Base-by-base conservation (phyloP, 2,888 invertebrate species). In the Nymphalis c-album region DNA sequence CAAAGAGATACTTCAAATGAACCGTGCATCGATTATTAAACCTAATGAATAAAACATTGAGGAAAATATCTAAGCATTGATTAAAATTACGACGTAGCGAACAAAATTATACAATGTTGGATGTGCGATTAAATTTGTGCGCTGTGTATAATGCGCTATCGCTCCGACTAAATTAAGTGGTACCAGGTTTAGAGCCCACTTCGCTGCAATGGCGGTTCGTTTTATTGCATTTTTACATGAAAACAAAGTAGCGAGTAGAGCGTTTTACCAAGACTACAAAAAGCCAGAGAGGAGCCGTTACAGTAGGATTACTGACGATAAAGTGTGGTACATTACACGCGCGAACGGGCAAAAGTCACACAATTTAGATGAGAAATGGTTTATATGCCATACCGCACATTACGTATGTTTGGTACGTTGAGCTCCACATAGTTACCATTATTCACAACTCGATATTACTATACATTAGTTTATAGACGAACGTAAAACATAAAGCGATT, bases 291-390 rank as follows among this genome's bases (percentile, higher is more conserved):
- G 71, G 71, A 76, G 74, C 76, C 75, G 77, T 81, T 77, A 80
- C 74, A 73, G 76, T 70, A 70, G 82, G 84, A 85, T 86, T 85
- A 85, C 81, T 73, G 77, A 80, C 84, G 83, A 83, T 86, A 85
- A 87, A 87, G 80, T 82, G 82, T 76, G 83, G 77, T 74, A 82
- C 86, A 85, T 86, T 86, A 85, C 81, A 80, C 81, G 80, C 78
- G 78, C 77, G 78, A 82, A 79, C 79, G 82, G 78, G 78, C 78
- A 80, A 79, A 85, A 85, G 83, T 85, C 86, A 77, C 82, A 78
- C 85, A 78, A 85, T 86, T 86, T 83, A 85, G 80, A 85, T 86
- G 87, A 86, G 80, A 84, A 81, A 87, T 86, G 82, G 80, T 77
- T 80, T 80, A 79, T 82, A 84, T 83, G 81, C 79, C 76, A 79